Percentiles rank a stretch among this genome's conserved stretches.
Conservation (phyloP, 2,113 vertebrate genomes). For the Scophthalmus maximus region DNA sequence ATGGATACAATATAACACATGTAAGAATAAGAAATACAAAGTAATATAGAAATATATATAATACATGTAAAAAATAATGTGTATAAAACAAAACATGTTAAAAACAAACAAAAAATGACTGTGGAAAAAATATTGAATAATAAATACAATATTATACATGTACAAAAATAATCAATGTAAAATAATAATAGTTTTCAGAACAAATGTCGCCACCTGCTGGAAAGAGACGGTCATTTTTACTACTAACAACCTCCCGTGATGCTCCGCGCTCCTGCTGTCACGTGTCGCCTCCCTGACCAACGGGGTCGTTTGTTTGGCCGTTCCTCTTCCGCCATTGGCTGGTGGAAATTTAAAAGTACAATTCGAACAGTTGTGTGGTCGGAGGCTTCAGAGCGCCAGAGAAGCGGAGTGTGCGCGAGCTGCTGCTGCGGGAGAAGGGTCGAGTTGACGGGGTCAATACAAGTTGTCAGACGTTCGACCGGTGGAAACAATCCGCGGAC, state of each 20-base stretch:
- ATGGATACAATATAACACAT: not conserved
- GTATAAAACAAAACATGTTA: no score
- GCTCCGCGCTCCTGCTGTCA: not conserved
- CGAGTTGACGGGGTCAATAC: no score
- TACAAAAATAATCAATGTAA: no score
- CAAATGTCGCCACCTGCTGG: slow-evolving; percentile 46
- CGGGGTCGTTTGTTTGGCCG: not conserved
- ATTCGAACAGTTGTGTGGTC: slow-evolving; percentile 17
- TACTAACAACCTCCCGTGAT: slow-evolving; percentile 51
- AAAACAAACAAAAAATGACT: no score
- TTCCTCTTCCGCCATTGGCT: slow-evolving; percentile 51
- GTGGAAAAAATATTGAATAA: no score
- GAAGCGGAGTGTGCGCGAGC: not conserved
- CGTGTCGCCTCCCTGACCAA: slow-evolving; percentile 34
- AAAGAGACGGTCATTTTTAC: rapidly evolving
- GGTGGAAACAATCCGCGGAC: not conserved
- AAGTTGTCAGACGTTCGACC: no score
- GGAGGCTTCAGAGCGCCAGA: slow-evolving; percentile 25
- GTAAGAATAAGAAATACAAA: not conserved
- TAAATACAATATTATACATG: no score
- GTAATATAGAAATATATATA: not conserved
- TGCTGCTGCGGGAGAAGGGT: not conserved
- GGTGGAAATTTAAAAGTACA: slow-evolving; percentile 55
- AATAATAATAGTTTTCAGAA: no score
- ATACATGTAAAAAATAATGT: not conserved